A percentile compares a stretch with the other conserved stretches of the same genome.
Conservation (phyloP, 2,888 invertebrate species). For the Cataglyphis altisquamis region DNA sequence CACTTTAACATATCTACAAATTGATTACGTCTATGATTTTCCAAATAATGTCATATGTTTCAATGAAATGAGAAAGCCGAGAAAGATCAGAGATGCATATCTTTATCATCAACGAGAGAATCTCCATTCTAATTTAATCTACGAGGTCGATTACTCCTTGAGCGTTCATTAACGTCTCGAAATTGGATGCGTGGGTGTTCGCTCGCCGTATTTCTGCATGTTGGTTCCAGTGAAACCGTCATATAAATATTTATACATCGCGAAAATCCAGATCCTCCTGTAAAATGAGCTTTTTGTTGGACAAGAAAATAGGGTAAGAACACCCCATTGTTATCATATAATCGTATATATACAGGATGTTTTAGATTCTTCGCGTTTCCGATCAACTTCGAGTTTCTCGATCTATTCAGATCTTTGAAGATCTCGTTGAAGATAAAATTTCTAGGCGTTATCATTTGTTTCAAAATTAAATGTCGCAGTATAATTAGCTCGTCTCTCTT, state of each 20-base stretch:
- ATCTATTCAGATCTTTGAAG: not conserved
- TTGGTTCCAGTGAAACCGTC: constrained; percentile 32
- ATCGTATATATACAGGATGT: not conserved
- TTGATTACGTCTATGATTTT: not conserved
- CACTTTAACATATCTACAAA: too few species aligned
- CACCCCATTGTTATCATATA: not conserved
- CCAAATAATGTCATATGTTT: not conserved
- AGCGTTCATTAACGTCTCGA: constrained; percentile 50
- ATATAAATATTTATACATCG: constrained; percentile 47
- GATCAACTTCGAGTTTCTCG: not conserved
- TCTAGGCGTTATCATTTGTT: not conserved
- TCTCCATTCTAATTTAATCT: constrained; percentile 10
- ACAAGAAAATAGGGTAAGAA: constrained; percentile 2
- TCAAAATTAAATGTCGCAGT: not conserved
- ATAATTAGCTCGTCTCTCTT: not conserved
- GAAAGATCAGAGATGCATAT: constrained; percentile 8
- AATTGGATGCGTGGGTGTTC: constrained; percentile 8
- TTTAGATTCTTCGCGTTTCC: not conserved
- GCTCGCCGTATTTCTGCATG: constrained; percentile 1
- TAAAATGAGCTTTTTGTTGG: constrained; percentile 17
- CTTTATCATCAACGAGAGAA: not conserved
- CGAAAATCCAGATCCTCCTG: not conserved
- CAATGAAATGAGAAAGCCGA: not conserved
- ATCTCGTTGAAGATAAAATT: not conserved
- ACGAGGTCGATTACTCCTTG: constrained; percentile 38